These are phyloP conservation scores for Nymphalis urticae DNA, from an alignment of 2,888 invertebrate genomes.

Conservation along the genomic window DNA sequence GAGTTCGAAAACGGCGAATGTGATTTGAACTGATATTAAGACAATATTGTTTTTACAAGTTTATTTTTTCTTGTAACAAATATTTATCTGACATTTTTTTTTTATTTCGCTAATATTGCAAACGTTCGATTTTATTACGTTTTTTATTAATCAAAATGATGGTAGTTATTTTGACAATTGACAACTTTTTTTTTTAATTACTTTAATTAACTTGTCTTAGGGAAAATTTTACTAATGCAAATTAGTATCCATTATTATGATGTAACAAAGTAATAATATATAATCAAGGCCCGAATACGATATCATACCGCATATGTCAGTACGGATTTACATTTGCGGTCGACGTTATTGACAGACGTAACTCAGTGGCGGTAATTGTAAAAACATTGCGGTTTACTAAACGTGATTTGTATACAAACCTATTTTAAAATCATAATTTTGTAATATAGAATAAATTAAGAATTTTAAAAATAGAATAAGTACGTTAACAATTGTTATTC, in stretches of 20 bases:
- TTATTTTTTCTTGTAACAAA: constrained; percentile 1
- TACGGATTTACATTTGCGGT: constrained; percentile 22
- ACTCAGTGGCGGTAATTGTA: constrained; percentile 35
- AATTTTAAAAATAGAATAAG: no score
- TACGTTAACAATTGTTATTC: no score
- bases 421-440: no score
- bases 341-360: constrained; percentile 30
- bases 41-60: constrained; percentile 12
- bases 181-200: no score
- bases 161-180: no score
- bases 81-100: background rate
- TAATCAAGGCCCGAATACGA: background rate
- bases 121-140: no score
- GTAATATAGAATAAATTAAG: no score
- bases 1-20: constrained; percentile 20
- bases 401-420: constrained; percentile 35
- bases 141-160: no score
- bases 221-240: background rate
- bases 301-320: background rate
- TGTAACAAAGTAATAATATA: background rate
- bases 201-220: no score
- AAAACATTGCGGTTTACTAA: constrained; percentile 40
- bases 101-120: no score
- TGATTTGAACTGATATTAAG: background rate
- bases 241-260: background rate